Evolutionary conservation across 2,797 vertebrate genomes (phyloP).

Genomic region (Taeniopygia guttata): DNA sequence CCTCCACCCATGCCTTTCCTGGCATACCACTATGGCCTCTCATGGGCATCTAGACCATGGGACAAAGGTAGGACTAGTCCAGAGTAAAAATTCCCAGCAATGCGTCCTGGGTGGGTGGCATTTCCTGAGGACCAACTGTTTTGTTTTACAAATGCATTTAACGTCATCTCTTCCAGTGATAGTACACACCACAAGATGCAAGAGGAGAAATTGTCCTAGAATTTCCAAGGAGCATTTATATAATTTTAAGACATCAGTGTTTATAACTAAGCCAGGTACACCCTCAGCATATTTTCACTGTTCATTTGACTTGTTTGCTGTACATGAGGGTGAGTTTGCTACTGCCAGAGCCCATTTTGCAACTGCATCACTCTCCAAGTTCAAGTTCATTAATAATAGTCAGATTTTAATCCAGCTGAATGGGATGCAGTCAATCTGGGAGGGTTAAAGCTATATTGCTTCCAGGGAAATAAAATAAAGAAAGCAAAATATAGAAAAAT

Average conservation of each 20-base stretch:
- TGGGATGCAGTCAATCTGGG: neutral
- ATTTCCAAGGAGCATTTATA: fast-evolving
- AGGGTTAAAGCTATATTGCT: neutral
- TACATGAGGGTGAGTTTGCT: neutral
- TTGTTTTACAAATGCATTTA: neutral
- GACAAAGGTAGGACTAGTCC: neutral
- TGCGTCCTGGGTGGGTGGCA: neutral
- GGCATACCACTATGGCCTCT: neutral
- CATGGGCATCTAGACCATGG: fast-evolving
- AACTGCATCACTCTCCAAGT: neutral
- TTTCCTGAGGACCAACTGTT: neutral
- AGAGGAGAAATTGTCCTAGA: neutral
- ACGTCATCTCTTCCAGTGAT: neutral
- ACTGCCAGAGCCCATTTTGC: neutral
- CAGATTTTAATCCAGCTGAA: slow-evolving; percentile 13
- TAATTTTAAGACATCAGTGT: neutral
- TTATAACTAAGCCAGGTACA: neutral
- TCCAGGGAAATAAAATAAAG: neutral
- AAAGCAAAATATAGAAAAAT: neutral
- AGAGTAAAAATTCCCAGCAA: neutral
- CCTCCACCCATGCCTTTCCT: neutral
- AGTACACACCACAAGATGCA: fast-evolving
- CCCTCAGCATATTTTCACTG: neutral
- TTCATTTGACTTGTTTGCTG: neutral
- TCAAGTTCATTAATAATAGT: neutral